Conservation (phyloP, 2,888 invertebrate genomes). For the Apocheima hispidaria region DNA sequence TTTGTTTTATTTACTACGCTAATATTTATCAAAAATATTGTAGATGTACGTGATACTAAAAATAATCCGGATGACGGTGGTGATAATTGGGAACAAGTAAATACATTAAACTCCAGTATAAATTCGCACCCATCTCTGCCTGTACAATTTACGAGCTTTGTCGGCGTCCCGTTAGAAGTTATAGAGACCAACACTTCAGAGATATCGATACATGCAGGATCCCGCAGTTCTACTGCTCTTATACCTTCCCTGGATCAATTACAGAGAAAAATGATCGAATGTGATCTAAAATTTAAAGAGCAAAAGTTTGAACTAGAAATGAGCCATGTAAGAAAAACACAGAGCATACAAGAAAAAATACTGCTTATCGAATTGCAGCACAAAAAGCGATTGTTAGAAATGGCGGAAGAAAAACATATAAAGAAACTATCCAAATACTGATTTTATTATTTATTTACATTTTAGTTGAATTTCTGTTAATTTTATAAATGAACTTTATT, state of each 20-base stretch:
- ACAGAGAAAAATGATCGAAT: slow-evolving; percentile 5
- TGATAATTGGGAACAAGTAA: not conserved
- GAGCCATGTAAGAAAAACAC: not conserved
- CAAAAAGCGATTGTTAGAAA: slow-evolving; percentile 10
- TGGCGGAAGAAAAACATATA: slow-evolving; percentile 7
- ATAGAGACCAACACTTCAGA: not conserved
- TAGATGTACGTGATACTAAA: not conserved
- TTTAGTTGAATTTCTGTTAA: not conserved
- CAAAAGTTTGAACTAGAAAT: slow-evolving; percentile 14
- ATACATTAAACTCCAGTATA: not conserved
- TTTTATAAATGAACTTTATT: not conserved
- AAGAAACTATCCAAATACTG: not conserved
- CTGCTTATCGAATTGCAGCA: slow-evolving; percentile 11
- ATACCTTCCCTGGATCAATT: not conserved
- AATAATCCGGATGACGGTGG: not conserved
- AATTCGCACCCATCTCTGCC: not conserved
- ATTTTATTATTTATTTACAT: not conserved
- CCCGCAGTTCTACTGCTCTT: not conserved
- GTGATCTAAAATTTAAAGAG: slow-evolving; percentile 5
- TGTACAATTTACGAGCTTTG: not conserved
- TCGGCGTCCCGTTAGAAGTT: not conserved
- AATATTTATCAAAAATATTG: not conserved
- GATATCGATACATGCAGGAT: not conserved
- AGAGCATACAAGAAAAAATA: slow-evolving; percentile 9
- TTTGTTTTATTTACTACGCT: not conserved